A percentile compares a stretch with the other conserved stretches of the same genome.
phyloP scores from a whole-genome alignment of 2,797 vertebrate genomes.

The Halcyon leucocephala region DNA sequence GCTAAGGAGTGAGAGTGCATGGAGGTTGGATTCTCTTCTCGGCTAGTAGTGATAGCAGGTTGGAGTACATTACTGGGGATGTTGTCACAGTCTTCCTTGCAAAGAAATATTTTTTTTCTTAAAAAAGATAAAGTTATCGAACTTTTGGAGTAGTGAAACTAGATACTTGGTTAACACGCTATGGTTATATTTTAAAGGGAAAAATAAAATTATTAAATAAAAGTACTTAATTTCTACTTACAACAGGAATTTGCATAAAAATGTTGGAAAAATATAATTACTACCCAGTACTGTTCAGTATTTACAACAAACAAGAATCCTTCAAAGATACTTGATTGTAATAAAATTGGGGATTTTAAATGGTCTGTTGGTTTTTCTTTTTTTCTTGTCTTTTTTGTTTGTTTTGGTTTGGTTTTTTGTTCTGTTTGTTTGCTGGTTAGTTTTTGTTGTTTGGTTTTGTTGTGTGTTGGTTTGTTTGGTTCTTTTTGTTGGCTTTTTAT shows the following conservation, averaged over 20 bases:
- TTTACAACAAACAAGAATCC: background rate
- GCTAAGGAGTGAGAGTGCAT: background rate
- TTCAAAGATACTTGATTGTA: background rate
- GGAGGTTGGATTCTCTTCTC: background rate
- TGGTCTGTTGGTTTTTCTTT: background rate
- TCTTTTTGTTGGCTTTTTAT: too few relatives aligned
- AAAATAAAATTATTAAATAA: background rate
- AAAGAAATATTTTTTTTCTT: background rate
- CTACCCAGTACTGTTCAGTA: background rate
- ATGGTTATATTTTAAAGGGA: background rate
- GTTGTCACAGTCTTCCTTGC: background rate
- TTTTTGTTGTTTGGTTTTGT: too few relatives aligned
- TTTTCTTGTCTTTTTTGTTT: rapidly evolving
- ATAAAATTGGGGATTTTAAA: background rate
- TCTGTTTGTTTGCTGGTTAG: too few relatives aligned
- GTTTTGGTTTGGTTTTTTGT: too few relatives aligned
- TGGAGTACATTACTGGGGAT: rapidly evolving
- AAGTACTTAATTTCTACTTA: background rate
- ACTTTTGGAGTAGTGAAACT: background rate
- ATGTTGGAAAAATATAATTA: background rate
- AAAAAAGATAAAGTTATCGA: background rate
- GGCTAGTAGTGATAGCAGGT: background rate
- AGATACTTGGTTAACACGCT: background rate
- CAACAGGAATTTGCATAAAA: background rate
- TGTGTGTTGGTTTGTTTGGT: background rate